Evolutionary conservation across 2,888 invertebrate species (phyloP), one percentile per base, ranked within the genome.

Genomic region (Hirtodrosophila histrioides): DNA sequence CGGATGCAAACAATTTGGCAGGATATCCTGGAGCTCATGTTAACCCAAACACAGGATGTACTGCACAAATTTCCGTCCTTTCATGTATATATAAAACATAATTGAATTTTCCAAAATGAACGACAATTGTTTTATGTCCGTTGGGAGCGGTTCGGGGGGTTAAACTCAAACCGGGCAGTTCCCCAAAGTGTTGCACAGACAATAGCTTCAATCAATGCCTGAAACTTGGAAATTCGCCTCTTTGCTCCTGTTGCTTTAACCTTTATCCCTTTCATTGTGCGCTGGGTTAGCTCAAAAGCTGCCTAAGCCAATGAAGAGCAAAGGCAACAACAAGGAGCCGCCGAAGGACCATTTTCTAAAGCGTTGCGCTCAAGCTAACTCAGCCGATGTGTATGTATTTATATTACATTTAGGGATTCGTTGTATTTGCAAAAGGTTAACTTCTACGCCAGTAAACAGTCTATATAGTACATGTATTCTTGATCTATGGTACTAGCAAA

Each of bases 191-290:
- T 60, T 50, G 61, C 54, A 56, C 48, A 53, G 61, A 79, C 77
- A 80, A 83, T 79, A 79, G 83, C 80, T 83, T 76, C 69, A 71
- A 77, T 82, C 79, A 79, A 73, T 63, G 65, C 50, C 76, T 24
- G 50, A 60, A 77, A 63, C 49, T 82, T 82, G 41, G 51, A 55
- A 67, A 60, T 68, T 67, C 66, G 48, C 40, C 68, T 61, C 55
- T 48, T 51, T 58, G 69, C 48, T 75, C 79, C 76, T 67, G 73
- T 76, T 80, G 71, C 83, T 56, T 36, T 83, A 82, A 82, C 79
- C 80, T 76, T 82, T 79, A 48, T 49, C 67, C 64, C 62, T 50
- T 73, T 63, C 60, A 61, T 68, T 80, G 77, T 62, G 57, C 63
- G 33, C 44, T 51, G 67, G 45, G 60, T 78, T 63, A 79, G 73